Base-by-base conservation (phyloP, 2,113 vertebrate species). In the Melanerpes formicivorus region DNA sequence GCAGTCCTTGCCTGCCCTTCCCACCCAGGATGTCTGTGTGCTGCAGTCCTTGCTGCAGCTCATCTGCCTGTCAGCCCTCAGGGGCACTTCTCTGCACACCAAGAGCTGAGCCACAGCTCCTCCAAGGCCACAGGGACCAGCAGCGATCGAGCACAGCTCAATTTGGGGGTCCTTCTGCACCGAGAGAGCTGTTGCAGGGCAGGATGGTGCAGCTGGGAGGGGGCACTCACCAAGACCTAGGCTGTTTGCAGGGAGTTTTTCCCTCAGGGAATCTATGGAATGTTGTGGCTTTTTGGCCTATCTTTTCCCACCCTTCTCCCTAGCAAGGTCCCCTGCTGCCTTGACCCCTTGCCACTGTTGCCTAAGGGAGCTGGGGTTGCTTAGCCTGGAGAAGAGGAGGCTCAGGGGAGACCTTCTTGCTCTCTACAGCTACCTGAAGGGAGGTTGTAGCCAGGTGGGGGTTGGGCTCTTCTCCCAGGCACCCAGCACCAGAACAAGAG, bases 11-110 rank as follows among this genome's bases (percentile, higher is more conserved):
- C n/a, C 29, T 22, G n/a, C 27, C 46, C 75, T 77, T 90, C 42
- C 62, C 84, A 1, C 1, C 62, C 1, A 9, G 83, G 71, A 11
- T 19, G 7, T 6, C 44, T 4, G 0, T 1, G 27, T 4, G 0
- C 19, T 5, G 6, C 90, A 8, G 59, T 4, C 64, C 90, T 46
- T 4, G 73, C 73, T 27, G 79, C 66, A 5, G 60, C 66, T 56
- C 14, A 0, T 7, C 58, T 29, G 42, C 58, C 34, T 26, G 19
- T 18, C 79, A 67, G 79, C 72, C 48, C 59, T 65, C 32, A 3
- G 64, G 40, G 48, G 3, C 18, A 27, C 32, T 2, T 11, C 77
- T 54, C 37, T 29, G 50, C 50, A 23, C 16, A 5, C 52, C 2
- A 0, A 16, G 26, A 59, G 11, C 55, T 18, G 63, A 69, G 76